Base-by-base conservation (phyloP, 2,113 vertebrate species). In the Hymenochirus boettgeri region DNA sequence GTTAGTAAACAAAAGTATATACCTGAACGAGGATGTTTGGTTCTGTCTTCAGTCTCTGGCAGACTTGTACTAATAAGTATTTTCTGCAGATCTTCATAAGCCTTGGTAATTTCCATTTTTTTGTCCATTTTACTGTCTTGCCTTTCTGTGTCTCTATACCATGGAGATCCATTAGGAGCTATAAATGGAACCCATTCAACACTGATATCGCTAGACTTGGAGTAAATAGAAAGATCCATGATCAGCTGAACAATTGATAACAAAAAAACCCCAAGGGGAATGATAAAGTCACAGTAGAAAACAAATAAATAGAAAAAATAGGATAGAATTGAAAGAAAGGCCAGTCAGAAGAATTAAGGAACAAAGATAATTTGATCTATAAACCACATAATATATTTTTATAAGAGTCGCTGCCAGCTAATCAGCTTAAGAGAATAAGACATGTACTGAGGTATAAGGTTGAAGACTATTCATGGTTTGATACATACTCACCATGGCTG, bases 21-120 rank as follows among this genome's bases (percentile, higher is more conserved):
- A 69, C 65, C 65, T 69, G 65, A 60, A 8, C 65, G 65, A 2
- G 65, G 65, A 27, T 60, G 47, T 6, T 60, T 60, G 56, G 45
- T 69, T 50, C 65, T 53, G 35, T 69, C 65, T 29, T 60, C 47
- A 7, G 65, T 69, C 46, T 69, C 57, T 15, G 65, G 65, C 1
- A 69, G 35, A 18, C 65, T 47, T 0, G 65, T 57, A 60, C 45
- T 69, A 21, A 60, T 69, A 13, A 69, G 48, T 53, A 69, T 42
- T 37, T 45, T 52, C 35, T 69, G 65, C 35, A 69, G 24, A 42
- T 69, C 57, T 9, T 53, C 35, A 29, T 60, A 69, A 4, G 23
- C 21, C 7, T 45, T 48, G 2, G 19, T 52, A 2, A 69, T n/a
- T 31, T 60, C 51, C 27, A 13, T n/a, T 0, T 45, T 23, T 1